These are phyloP conservation scores for Carcina quercana DNA, from an alignment of 2,888 invertebrate genomes.

Conservation along the genomic window DNA sequence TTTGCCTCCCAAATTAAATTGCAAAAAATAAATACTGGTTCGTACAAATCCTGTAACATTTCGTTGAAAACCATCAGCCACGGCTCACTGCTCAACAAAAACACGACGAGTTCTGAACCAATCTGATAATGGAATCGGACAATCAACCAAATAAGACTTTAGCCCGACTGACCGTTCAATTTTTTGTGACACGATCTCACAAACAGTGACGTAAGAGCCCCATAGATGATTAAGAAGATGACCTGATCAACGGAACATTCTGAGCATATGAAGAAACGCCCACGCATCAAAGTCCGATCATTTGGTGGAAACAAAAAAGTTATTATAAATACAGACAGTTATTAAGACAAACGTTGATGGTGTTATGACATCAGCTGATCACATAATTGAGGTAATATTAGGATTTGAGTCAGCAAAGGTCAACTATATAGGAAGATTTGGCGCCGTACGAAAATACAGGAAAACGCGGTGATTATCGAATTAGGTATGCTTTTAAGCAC, in stretches of 20 bases:
- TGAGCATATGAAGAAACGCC: constrained; percentile 23
- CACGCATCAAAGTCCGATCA: constrained; percentile 20
- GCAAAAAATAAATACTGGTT: too few species aligned
- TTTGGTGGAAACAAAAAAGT: constrained; percentile 4
- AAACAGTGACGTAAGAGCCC: constrained; percentile 21
- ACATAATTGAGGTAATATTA: constrained; percentile 11
- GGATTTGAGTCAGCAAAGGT: constrained; percentile 9
- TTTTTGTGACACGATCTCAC: constrained; percentile 13
- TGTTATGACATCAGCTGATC: constrained; percentile 6
- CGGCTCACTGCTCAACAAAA: too few species aligned
- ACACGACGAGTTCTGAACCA: too few species aligned
- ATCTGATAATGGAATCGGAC: not conserved
- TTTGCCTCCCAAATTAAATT: too few species aligned
- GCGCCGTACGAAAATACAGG: not conserved
- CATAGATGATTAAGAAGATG: constrained; percentile 15
- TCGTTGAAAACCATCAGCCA: too few species aligned
- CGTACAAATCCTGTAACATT: too few species aligned
- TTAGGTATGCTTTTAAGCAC: too few species aligned
- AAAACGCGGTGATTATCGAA: too few species aligned
- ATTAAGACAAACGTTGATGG: constrained; percentile 6
- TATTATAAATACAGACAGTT: constrained; percentile 1
- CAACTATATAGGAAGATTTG: not conserved
- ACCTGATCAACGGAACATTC: constrained; percentile 24
- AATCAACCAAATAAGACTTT: constrained; percentile 10
- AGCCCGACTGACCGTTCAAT: constrained; percentile 16